Evolutionary conservation across 2,888 invertebrate genomes (phyloP).

Genomic region (Sialis lutaria): DNA sequence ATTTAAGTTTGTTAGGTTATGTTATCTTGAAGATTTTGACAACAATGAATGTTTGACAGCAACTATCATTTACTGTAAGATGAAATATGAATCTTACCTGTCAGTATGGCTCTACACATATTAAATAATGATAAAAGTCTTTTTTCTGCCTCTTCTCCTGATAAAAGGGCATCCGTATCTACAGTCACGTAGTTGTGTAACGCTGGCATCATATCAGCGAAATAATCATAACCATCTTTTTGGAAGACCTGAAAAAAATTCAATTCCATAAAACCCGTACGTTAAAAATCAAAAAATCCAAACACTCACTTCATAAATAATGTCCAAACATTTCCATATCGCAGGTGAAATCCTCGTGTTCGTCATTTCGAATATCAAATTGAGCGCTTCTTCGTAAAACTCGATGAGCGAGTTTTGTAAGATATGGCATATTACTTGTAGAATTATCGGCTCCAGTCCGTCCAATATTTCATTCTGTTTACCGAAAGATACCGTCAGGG

Average conservation of each 20-base stretch:
- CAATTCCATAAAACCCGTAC: background rate
- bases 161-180: conserved; percentile 84
- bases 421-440: conserved; percentile 76
- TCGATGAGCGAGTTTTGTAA: conserved; percentile 58
- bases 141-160: conserved; percentile 79
- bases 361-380: conserved; percentile 81
- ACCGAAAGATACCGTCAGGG: conserved; percentile 85
- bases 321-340: conserved; percentile 91
- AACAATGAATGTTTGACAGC: too few species aligned
- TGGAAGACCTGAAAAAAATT: conserved; percentile 50
- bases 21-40: too few species aligned
- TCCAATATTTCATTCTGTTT: conserved; percentile 66
- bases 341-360: conserved; percentile 73
- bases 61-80: too few species aligned
- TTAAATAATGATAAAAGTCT: conserved; percentile 81
- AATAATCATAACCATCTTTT: conserved; percentile 90
- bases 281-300: background rate
- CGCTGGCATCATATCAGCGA: conserved; percentile 96
- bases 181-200: conserved; percentile 95
- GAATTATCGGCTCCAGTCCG: conserved; percentile 78
- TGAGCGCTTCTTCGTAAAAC: conserved; percentile 93
- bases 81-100: too few species aligned
- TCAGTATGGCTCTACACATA: conserved; percentile 43
- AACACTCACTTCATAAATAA: conserved; percentile 50
- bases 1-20: conserved; percentile 23